Conservation (phyloP, 2,797 vertebrate genomes). For the Cygnus olor region DNA sequence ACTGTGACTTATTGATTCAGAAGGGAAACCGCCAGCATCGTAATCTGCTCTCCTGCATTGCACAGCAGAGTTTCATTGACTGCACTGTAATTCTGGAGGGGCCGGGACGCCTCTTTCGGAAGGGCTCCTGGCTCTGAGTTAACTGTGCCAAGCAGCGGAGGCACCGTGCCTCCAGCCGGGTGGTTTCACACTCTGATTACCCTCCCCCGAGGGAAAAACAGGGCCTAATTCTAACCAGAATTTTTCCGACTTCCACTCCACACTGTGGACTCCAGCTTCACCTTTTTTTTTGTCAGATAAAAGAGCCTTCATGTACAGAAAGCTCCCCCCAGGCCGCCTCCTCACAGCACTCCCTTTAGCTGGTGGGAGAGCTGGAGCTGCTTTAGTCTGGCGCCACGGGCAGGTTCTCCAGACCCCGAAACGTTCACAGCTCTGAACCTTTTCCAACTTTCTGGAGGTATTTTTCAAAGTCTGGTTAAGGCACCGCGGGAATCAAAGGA, state of each 20-base stretch:
- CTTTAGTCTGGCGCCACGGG: accelerated
- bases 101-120: neutral
- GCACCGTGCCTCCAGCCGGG: neutral
- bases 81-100: neutral
- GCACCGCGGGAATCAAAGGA: neutral
- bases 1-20: accelerated
- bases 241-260: neutral
- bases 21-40: neutral
- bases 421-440: neutral
- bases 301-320: neutral
- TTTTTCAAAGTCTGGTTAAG: neutral
- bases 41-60: neutral
- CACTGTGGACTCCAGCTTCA: neutral
- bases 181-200: slow-evolving; percentile 17
- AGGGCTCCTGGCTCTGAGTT: neutral
- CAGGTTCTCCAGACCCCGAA: neutral
- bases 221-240: neutral
- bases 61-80: neutral
- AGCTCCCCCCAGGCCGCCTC: neutral
- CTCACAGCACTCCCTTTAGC: neutral
- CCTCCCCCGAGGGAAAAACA: neutral
- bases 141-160: neutral
- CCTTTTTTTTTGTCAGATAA: neutral
- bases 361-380: neutral
- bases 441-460: neutral